Evolutionary conservation across 2,797 vertebrate species (phyloP), one percentile per base, ranked within the genome.

Genomic region (Siniperca undulata): DNA sequence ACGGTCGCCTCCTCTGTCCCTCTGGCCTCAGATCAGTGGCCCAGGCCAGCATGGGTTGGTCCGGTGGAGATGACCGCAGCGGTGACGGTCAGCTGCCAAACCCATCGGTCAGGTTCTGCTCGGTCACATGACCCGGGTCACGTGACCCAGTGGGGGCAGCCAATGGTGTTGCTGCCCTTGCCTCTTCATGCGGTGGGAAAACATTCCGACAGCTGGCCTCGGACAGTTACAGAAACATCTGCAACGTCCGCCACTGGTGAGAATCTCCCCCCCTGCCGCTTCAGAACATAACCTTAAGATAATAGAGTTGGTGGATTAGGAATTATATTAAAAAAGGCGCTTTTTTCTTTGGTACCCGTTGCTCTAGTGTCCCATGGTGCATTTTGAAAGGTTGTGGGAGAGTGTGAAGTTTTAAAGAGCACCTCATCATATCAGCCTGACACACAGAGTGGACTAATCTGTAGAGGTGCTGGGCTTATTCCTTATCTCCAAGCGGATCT

Each of bases 191-290:
- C 80, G 58, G 93, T 95, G 94, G 94, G 93, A 95, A 94, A 96
- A 96, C 95, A 96, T 95, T 95, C 93, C 93, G 88, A 92, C 94
- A 95, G 94, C 92, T 95, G 95, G 92, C 89, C 93, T 91, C 56
- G 59, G 85, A 91, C 86, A 24, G 86, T 76, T 93, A 78, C 86
- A 89, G 90, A 93, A 93, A 95, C 94, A 95, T 95, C 94, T 95
- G 94, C 90, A 90, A 89, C 22, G 83, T 91, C 92, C 91, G 84
- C 79, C 91, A 80, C 89, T 91, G 92, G 90, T 93, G 92, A 94
- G 94, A 95, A 92, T 79, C 87, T 60, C 59, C 75, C 70, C 87
- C 80, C 90, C 90, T n/a, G 81, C 80, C 17, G 86, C 86, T 88
- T 66, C 82, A 88, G 84, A 94, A 86, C 88, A 89, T 71, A 91